phyloP scores from a whole-genome alignment of 37 sponge, comb jelly and placozoan species.

The Spongia lamella region DNA sequence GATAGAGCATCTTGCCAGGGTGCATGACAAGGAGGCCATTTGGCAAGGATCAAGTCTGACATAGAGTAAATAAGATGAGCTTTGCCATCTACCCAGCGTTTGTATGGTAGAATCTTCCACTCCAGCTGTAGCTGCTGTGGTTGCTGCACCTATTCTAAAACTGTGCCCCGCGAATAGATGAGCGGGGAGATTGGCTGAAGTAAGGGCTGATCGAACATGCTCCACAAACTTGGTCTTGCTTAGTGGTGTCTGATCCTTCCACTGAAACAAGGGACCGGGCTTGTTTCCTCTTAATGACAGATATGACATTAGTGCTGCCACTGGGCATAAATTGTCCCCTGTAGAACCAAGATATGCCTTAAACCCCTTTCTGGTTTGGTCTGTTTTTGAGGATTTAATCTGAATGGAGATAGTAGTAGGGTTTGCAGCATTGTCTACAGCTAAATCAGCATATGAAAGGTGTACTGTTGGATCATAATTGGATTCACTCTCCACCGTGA shows the following conservation, averaged over 20 bases:
- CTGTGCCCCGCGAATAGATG: constrained; percentile 8
- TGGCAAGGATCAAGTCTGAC: no score
- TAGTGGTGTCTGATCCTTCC: neutral
- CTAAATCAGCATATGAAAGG: neutral
- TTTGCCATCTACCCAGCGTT: constrained; percentile 10
- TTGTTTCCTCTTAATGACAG: neutral
- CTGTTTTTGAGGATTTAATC: constrained; percentile 3
- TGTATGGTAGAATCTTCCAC: constrained; percentile 2
- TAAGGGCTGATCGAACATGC: neutral
- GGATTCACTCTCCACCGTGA: neutral
- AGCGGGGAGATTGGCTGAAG: neutral
- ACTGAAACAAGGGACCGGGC: neutral
- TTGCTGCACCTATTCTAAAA: constrained; percentile 12
- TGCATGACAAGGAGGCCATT: no score
- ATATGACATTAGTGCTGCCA: neutral
- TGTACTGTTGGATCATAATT: neutral
- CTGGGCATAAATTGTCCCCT: neutral
- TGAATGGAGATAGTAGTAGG: constrained; percentile 7
- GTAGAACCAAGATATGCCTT: constrained; percentile 3
- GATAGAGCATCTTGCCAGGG: no score
- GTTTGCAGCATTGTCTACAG: neutral
- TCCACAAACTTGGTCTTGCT: constrained; percentile 8
- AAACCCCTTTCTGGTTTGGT: constrained; percentile 11
- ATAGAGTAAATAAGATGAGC: constrained; percentile 1
- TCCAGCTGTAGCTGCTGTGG: constrained; percentile 14